Base-by-base conservation (phyloP, 2,113 vertebrate species). In the Struthio camelus region DNA sequence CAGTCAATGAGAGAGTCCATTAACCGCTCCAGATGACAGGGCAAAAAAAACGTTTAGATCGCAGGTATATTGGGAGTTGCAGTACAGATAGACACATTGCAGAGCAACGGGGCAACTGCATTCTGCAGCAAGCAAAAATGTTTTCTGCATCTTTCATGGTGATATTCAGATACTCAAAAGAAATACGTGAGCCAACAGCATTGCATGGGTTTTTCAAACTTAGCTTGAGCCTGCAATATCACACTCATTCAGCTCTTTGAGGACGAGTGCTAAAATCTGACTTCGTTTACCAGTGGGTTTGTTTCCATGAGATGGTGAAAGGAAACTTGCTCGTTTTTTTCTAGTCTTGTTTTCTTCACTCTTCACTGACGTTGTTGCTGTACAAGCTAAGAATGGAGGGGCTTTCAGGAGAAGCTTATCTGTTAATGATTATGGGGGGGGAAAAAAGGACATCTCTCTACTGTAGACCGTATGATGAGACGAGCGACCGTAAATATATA, bases 1-100 rank as follows among this genome's bases (percentile, higher is more conserved):
- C 78, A 75, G 67, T 95, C 76, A 90, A 62, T 81, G 94, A 78
- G 91, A 87, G 78, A 92, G 91, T 73, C 93, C 84, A 85, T 93
- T 91, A 90, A 70, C 79, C 0, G 2, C 91, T 90, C 67, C 91
- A 93, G 91, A 64, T 95, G 89, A 96, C 89, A 93, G 85, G 87
- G 82, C 87, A 95, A 85, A 59, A 59, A 75, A 67, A 88, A 77
- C 67, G 51, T 90, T 95, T 91, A 89, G 85, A 75, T 77, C 82
- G 7, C 85, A 83, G 82, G 67, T 83, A 53, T 0, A 2, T 3
- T 51, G 87, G 89, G 91, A 93, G 85, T 86, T 1, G 0, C 75
- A 61, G 50, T 5, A 0, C 81, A 85, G 91, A 42, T 32, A 40
- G 91, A 42, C n/a, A 40, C 44, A 58, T 62, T 10, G 16, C 14